A percentile compares a stretch with the other conserved stretches of the same genome.
These are phyloP conservation scores for Phymorhynchus buccinoides DNA, from an alignment of 1,140 invertebrate species.

Conservation along the genomic window DNA sequence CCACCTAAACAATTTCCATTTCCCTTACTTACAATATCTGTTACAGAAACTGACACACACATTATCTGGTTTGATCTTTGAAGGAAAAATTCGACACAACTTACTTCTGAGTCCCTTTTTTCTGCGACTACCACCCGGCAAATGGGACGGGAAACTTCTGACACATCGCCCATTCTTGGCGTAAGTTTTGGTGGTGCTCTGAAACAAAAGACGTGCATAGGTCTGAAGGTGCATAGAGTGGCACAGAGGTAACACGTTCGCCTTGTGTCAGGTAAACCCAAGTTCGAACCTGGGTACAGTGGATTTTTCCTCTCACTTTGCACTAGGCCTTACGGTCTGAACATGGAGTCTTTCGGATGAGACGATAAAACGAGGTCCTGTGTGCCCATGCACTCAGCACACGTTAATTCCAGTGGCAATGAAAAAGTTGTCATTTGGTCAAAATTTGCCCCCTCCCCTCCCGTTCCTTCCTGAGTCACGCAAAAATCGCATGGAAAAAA, in stretches of 20 bases:
- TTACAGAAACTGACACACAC: background rate
- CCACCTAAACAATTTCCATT: no score
- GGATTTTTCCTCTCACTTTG: no score
- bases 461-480: no score
- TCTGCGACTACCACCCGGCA: constrained; percentile 82
- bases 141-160: constrained; percentile 77
- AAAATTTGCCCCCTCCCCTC: no score
- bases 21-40: background rate
- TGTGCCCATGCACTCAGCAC: no score
- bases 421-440: no score
- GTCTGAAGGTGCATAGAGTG: background rate
- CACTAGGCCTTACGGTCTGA: no score
- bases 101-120: background rate
- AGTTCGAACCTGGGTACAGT: background rate
- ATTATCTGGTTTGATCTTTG: background rate
- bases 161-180: constrained; percentile 80
- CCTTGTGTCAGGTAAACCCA: background rate
- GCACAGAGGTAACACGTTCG: no score
- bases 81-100: background rate
- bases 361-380: no score
- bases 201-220: constrained; percentile 47
- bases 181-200: constrained; percentile 84
- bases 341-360: no score
- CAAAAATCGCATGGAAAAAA: no score
- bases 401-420: no score